A percentile compares a stretch with the other conserved stretches of the same genome.
These are phyloP conservation scores for Intellagama lesueurii DNA, from an alignment of 2,797 vertebrate species.

Conservation along the genomic window DNA sequence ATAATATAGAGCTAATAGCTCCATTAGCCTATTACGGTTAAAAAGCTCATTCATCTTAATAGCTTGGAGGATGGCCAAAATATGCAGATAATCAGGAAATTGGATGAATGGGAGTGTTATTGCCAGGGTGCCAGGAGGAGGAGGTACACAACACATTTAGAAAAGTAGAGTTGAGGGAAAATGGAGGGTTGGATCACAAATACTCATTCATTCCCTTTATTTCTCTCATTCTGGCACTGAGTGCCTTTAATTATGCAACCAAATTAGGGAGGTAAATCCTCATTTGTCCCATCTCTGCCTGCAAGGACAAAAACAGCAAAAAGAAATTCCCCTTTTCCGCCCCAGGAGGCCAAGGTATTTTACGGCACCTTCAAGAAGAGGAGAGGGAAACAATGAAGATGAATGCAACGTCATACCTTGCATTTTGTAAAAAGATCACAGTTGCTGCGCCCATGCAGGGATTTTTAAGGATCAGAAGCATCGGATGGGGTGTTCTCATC, in stretches of 20 bases:
- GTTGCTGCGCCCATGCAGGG: too few species aligned
- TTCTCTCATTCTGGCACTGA: not conserved
- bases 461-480: too few species aligned
- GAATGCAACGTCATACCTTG: too few species aligned
- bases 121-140: slow-evolving; percentile 11
- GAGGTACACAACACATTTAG: not conserved
- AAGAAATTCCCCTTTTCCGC: too few species aligned
- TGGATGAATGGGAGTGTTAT: slow-evolving; percentile 2
- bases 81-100: slow-evolving; percentile 31
- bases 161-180: not conserved
- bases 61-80: slow-evolving; percentile 36
- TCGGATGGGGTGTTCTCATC: too few species aligned
- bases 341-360: too few species aligned
- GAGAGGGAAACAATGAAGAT: too few species aligned
- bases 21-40: slow-evolving; percentile 34
- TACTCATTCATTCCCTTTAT: not conserved
- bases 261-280: not conserved
- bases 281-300: too few species aligned
- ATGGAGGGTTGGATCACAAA: too few species aligned
- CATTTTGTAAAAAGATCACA: too few species aligned
- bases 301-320: too few species aligned
- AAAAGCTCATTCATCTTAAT: slow-evolving; percentile 32
- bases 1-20: slow-evolving; percentile 21
- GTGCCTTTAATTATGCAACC: not conserved
- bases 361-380: too few species aligned